These are phyloP conservation scores for Formica exsecta DNA, from an alignment of 1,140 invertebrate genomes.

Conservation along the genomic window DNA sequence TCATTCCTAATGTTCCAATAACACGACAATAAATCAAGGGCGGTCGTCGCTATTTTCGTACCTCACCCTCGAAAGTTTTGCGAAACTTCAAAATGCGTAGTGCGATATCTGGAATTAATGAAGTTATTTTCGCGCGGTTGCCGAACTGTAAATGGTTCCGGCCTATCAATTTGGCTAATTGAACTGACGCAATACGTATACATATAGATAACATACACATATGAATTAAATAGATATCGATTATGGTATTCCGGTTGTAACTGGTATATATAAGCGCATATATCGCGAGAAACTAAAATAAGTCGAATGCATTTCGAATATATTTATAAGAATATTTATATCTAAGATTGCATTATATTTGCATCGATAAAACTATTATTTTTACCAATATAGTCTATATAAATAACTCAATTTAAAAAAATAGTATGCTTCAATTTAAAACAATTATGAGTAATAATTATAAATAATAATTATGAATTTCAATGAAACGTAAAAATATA, in stretches of 20 bases:
- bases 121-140: slow-evolving; percentile 19
- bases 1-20: slow-evolving; percentile 78
- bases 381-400: slow-evolving; percentile 1
- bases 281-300: slow-evolving; percentile 9
- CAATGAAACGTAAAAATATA: neutral
- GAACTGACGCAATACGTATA: neutral
- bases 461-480: neutral
- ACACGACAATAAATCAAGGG: slow-evolving; percentile 83
- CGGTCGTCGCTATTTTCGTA: slow-evolving; percentile 72
- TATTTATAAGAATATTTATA: slow-evolving; percentile 31
- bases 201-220: neutral
- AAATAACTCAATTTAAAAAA: neutral
- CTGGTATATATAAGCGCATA: neutral
- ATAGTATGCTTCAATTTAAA: neutral
- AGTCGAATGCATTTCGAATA: slow-evolving; percentile 11
- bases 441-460: neutral
- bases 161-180: slow-evolving; percentile 7
- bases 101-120: slow-evolving; percentile 46
- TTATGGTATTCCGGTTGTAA: neutral
- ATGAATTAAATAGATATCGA: slow-evolving; percentile 26
- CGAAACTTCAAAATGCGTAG: slow-evolving; percentile 51
- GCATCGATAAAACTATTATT: slow-evolving; percentile 39
- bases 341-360: neutral
- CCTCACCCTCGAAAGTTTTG: slow-evolving; percentile 29
- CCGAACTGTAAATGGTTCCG: slow-evolving; percentile 17